These are phyloP conservation scores for Cataglyphis rosenhaueri DNA, from an alignment of 2,888 invertebrate species.

Conservation along the genomic window DNA sequence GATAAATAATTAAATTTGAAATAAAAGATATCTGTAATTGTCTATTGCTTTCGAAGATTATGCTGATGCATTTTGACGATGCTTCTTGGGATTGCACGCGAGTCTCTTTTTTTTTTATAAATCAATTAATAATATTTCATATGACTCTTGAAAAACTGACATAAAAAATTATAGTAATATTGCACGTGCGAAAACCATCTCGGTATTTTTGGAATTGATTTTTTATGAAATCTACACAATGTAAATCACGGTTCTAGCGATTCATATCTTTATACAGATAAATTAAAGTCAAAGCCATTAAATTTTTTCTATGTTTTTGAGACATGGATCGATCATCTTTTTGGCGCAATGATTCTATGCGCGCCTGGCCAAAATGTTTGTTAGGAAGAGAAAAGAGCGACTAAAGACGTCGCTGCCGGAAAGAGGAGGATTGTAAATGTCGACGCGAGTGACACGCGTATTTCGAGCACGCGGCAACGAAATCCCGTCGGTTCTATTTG, in stretches of 20 bases:
- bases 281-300: background rate
- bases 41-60: background rate
- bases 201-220: background rate
- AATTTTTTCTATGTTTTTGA: constrained; percentile 38
- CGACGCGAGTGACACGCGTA: constrained; percentile 75
- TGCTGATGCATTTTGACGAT: background rate
- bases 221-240: background rate
- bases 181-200: background rate
- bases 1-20: background rate
- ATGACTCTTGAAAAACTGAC: background rate
- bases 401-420: constrained; percentile 65
- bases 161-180: background rate
- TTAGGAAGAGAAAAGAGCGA: constrained; percentile 53
- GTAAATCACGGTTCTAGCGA: background rate
- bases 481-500: constrained; percentile 76
- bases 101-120: background rate
- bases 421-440: constrained; percentile 72
- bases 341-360: constrained; percentile 20
- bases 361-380: constrained; percentile 15
- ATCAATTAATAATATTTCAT: constrained; percentile 9
- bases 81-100: background rate
- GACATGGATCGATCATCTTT: constrained; percentile 40
- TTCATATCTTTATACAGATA: background rate
- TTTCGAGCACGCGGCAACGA: constrained; percentile 77
- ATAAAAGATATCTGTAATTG: background rate